Evolutionary conservation across 2,888 invertebrate species (phyloP), one percentile per base, ranked within the genome.

Genomic region (Tillus elongatus): DNA sequence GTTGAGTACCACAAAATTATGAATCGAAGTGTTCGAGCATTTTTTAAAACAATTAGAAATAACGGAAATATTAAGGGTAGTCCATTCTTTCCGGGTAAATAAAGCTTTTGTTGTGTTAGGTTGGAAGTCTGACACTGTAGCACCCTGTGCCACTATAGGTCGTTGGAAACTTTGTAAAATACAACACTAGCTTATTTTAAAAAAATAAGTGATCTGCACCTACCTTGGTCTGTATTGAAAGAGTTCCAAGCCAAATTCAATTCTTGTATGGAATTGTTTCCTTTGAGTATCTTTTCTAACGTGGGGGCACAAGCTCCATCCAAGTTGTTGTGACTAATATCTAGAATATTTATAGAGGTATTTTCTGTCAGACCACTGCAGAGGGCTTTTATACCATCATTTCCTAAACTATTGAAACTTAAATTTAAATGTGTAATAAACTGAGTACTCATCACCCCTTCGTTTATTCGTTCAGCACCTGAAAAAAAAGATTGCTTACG

Each of bases 221-320:
- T 50, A 64, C 67, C 57, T 57, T 59, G 44, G 9, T 41, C 51
- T 37, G 65, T 54, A 33, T 61, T 63, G 14, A 75, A 61, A 28
- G 63, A 63, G 53, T 75, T 76, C 70, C 72, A 72, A 0, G 72
- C 66, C 30, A 75, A 57, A 55, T 73, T 64, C 9, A 76, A 47
- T 16, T 60, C 52, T 42, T 64, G 59, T n/a, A 75, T 47, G 2
- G 53, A 53, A 14, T 57, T 57, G 40, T 70, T 71, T 37, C 63
- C 60, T 8, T 44, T 41, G 15, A 72, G 44, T 50, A 70, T 57
- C 24, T 51, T 37, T 29, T 64, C 60, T 13, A 76, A 45, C 31
- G 53, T 44, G 37, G 52, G 46, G 1, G 61, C 61, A 4, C 66
- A 61, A 13, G 50, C 54, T 44, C 71, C 67, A 4, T 66, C 63